Percentiles rank a stretch among this genome's conserved stretches.
Conservation (phyloP, 1,140 invertebrate genomes). For the Nephotettix cincticeps region DNA sequence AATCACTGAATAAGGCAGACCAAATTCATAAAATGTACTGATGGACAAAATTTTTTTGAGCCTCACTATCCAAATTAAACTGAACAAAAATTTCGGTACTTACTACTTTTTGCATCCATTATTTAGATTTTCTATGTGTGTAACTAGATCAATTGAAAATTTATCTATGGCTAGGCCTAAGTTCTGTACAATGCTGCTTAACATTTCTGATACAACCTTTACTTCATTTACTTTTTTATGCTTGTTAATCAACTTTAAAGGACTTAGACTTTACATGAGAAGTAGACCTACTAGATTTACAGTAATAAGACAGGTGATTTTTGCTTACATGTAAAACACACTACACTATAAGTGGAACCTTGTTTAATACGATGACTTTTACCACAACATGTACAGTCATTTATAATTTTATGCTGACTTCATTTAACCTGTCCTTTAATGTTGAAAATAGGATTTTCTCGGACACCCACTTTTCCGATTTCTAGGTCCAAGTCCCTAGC, state of each 20-base stretch:
- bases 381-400: background rate
- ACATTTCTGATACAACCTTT: background rate
- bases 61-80: conserved; percentile 10
- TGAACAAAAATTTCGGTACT: background rate
- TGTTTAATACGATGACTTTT: conserved; percentile 2
- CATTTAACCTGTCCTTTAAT: background rate
- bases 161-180: background rate
- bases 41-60: conserved; percentile 9
- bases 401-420: conserved; percentile 1
- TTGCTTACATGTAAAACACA: conserved; percentile 13
- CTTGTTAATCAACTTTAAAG: background rate
- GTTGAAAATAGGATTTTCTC: background rate
- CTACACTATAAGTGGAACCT: background rate
- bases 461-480: too few species aligned
- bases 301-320: background rate
- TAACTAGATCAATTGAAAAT: background rate
- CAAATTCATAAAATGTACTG: conserved; percentile 9
- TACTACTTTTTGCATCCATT: conserved; percentile 2
- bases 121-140: background rate
- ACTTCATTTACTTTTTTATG: background rate
- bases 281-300: background rate
- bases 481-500: too few species aligned
- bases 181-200: background rate
- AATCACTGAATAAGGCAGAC: conserved; percentile 1
- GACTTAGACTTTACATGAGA: background rate